Percentiles rank a stretch among this genome's conserved stretches.
phyloP scores from a whole-genome alignment of 2,888 invertebrate genomes.

The Dynastes grantii region DNA sequence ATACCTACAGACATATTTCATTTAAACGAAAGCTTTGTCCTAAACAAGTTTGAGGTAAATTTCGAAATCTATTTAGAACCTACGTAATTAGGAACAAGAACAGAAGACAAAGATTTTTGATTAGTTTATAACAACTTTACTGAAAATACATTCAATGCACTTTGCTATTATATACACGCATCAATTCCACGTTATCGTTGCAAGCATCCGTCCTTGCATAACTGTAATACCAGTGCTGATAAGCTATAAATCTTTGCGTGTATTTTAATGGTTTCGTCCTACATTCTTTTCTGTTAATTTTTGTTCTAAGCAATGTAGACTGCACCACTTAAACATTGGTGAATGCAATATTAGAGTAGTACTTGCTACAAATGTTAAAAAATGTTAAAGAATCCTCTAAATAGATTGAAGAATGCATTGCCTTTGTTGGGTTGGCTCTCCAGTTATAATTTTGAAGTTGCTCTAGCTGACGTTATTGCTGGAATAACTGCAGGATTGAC shows the following conservation, averaged over 20 bases:
- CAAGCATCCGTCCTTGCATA: slow-evolving; percentile 5
- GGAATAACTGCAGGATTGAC: slow-evolving; percentile 95
- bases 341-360: not conserved
- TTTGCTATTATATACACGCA: no score
- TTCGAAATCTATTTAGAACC: no score
- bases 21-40: no score
- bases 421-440: slow-evolving; percentile 81
- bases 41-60: no score
- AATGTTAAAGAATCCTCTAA: slow-evolving; percentile 39
- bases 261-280: not conserved
- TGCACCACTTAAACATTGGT: no score
- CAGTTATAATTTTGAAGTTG: slow-evolving; percentile 82
- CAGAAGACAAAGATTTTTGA: no score
- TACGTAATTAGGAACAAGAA: no score
- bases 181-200: no score
- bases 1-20: no score
- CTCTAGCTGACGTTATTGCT: slow-evolving; percentile 89
- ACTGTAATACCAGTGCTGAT: slow-evolving; percentile 3
- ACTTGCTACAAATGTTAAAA: not conserved
- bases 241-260: not conserved
- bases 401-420: slow-evolving; percentile 29
- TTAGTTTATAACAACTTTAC: no score
- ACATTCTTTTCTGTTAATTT: not conserved
- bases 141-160: no score
- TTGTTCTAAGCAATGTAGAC: not conserved